phyloP scores from a whole-genome alignment of 2,113 vertebrate genomes.

The Odontesthes bonariensis region DNA sequence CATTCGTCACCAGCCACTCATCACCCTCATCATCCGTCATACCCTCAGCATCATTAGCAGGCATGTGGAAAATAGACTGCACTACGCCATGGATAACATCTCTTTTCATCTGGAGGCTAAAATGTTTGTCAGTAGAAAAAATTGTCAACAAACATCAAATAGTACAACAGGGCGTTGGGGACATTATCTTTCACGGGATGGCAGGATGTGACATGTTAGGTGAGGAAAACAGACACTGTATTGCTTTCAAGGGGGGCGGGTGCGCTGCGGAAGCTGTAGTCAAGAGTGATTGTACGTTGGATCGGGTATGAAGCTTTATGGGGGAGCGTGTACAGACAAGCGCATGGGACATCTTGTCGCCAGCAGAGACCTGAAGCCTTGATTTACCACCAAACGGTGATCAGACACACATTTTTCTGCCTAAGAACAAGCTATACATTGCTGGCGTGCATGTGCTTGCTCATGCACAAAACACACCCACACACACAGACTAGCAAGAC shows the following conservation, averaged over 20 bases:
- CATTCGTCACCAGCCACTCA: constrained; percentile 39
- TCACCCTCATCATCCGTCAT: constrained; percentile 31
- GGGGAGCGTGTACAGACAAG: constrained; percentile 76
- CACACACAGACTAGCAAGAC: constrained; percentile 31
- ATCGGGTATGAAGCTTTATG: constrained; percentile 54
- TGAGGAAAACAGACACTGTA: constrained; percentile 51
- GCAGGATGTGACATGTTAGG: constrained; percentile 72
- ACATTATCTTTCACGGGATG: constrained; percentile 50
- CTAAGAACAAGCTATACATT: constrained; percentile 45
- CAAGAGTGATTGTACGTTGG: constrained; percentile 46
- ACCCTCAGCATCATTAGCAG: constrained; percentile 70
- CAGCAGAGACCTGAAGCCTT: constrained; percentile 63
- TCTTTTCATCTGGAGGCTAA: constrained; percentile 32
- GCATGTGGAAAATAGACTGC: constrained; percentile 40
- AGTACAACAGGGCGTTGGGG: constrained; percentile 25
- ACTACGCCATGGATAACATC: constrained; percentile 51
- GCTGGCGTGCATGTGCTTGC: constrained; percentile 20
- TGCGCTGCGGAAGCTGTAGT: constrained; percentile 23
- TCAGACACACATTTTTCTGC: constrained; percentile 72
- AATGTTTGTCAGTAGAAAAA: constrained; percentile 53
- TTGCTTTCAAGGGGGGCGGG: constrained; percentile 54
- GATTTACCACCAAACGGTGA: constrained; percentile 67
- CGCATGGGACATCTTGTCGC: constrained; percentile 63
- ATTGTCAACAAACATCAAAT: constrained; percentile 50
- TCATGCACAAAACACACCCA: constrained; percentile 42